Evolutionary conservation across 2,888 invertebrate species (phyloP).

Genomic region (Spatulosminthurus flaviceps): DNA sequence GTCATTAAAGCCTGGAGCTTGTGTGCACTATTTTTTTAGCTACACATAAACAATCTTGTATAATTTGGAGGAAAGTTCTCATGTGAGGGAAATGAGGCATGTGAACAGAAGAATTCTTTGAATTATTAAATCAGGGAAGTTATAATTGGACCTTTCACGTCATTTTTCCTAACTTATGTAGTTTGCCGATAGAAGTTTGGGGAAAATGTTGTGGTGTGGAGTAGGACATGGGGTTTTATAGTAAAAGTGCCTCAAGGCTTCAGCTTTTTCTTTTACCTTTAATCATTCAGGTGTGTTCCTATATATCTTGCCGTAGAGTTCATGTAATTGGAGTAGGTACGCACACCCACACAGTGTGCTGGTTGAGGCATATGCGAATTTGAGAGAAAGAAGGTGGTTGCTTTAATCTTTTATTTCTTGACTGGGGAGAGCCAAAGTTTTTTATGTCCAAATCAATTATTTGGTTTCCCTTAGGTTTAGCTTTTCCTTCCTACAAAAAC

Average conservation of each 20-base stretch:
- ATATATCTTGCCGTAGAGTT: background rate
- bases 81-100: background rate
- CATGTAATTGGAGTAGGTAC: background rate
- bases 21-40: too few species aligned
- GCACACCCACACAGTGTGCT: too few species aligned
- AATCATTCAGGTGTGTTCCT: background rate
- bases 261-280: conserved; percentile 1
- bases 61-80: conserved; percentile 9
- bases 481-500: background rate
- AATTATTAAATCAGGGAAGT: conserved; percentile 39
- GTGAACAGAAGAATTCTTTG: background rate
- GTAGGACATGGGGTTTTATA: too few species aligned
- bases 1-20: too few species aligned
- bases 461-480: conserved; percentile 18
- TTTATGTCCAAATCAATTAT: conserved; percentile 20
- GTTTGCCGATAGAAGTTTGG: too few species aligned
- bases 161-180: background rate
- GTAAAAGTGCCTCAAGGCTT: background rate
- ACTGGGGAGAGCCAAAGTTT: conserved; percentile 15
- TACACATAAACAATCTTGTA: background rate
- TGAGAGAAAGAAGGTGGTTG: background rate
- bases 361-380: background rate
- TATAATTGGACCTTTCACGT: conserved; percentile 29
- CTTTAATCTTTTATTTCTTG: conserved; percentile 4
- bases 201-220: too few species aligned